phyloP scores from a whole-genome alignment of 2,888 invertebrate species.

The Platycnemis pennipes region DNA sequence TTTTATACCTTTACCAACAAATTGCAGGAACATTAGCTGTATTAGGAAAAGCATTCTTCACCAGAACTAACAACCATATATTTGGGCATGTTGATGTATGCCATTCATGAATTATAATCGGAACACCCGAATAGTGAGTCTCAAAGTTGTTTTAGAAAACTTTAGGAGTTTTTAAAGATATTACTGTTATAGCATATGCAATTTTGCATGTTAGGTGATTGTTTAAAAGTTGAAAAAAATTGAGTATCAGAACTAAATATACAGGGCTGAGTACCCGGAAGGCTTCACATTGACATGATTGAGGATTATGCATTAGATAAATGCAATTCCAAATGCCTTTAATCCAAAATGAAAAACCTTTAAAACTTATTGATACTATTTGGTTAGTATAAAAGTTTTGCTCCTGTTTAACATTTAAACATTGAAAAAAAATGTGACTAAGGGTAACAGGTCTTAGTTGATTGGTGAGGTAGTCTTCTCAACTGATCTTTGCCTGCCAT shows the following conservation, averaged over 20 bases:
- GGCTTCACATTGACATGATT: constrained; percentile 64
- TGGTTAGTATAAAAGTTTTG: constrained; percentile 67
- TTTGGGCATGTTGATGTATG: constrained; percentile 61
- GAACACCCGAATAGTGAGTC: constrained; percentile 66
- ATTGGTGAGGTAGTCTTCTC: constrained; percentile 56
- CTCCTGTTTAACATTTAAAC: constrained; percentile 68
- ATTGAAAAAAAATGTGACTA: constrained; percentile 61
- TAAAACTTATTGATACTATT: constrained; percentile 66
- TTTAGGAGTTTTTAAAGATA: constrained; percentile 67
- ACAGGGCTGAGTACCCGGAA: constrained; percentile 58
- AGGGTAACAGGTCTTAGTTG: constrained; percentile 62
- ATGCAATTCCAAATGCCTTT: constrained; percentile 67
- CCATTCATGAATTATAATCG: constrained; percentile 66
- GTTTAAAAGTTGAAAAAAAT: constrained; percentile 65
- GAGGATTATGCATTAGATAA: constrained; percentile 57
- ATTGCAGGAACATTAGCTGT: constrained; percentile 52
- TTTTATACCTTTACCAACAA: constrained; percentile 51
- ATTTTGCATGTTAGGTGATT: constrained; percentile 67
- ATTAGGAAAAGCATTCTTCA: constrained; percentile 31
- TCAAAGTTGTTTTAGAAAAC: constrained; percentile 66
- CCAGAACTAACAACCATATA: constrained; percentile 45
- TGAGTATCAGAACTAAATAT: constrained; percentile 66
- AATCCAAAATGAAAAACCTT: constrained; percentile 55
- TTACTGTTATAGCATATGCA: constrained; percentile 64
- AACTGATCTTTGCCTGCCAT: constrained; percentile 65